Percentiles rank a stretch among this genome's conserved stretches.
These are phyloP conservation scores for Mesocentrotus franciscanus DNA, from an alignment of 53 echinoderm and acorn worm genomes.

Conservation along the genomic window DNA sequence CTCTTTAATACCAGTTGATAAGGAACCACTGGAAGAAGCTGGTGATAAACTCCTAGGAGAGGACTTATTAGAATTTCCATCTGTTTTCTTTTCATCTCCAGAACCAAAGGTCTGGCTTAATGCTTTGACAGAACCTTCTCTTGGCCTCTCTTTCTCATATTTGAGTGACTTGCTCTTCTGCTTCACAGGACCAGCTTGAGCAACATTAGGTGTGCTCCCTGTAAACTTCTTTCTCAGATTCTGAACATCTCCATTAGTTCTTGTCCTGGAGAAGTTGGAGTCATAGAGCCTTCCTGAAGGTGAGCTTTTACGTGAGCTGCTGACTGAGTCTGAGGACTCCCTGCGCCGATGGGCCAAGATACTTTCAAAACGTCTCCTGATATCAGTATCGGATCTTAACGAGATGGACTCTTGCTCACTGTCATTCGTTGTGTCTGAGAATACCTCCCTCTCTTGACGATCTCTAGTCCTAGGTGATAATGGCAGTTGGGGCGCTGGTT, in stretches of 20 bases:
- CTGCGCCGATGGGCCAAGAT: slow-evolving; percentile 68
- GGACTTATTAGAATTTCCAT: slow-evolving; percentile 77
- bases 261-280: slow-evolving; percentile 68
- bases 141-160: slow-evolving; percentile 79
- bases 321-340: slow-evolving; percentile 81
- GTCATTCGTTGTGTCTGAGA: slow-evolving; percentile 75
- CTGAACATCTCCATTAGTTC: slow-evolving; percentile 76
- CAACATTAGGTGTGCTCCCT: slow-evolving; percentile 73
- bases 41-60: slow-evolving; percentile 92
- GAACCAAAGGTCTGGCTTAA: slow-evolving; percentile 90
- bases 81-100: slow-evolving; percentile 46
- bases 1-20: slow-evolving; percentile 80
- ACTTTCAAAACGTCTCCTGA: slow-evolving; percentile 71
- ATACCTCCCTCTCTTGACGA: slow-evolving; percentile 66
- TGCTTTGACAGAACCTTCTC: slow-evolving; percentile 88
- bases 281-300: slow-evolving; percentile 72
- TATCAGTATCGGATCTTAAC: slow-evolving; percentile 72
- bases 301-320: slow-evolving; percentile 72
- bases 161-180: slow-evolving; percentile 73
- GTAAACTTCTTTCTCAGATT: slow-evolving; percentile 84
- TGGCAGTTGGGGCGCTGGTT: slow-evolving; percentile 27
- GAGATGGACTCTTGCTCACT: slow-evolving; percentile 79
- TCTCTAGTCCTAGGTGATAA: slow-evolving; percentile 44
- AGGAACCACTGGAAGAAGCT: slow-evolving; percentile 91
- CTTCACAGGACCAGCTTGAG: slow-evolving; percentile 70